Percentiles rank a stretch among this genome's conserved stretches.
phyloP scores from a whole-genome alignment of 2,797 vertebrate genomes.

The Sciurus carolinensis region DNA sequence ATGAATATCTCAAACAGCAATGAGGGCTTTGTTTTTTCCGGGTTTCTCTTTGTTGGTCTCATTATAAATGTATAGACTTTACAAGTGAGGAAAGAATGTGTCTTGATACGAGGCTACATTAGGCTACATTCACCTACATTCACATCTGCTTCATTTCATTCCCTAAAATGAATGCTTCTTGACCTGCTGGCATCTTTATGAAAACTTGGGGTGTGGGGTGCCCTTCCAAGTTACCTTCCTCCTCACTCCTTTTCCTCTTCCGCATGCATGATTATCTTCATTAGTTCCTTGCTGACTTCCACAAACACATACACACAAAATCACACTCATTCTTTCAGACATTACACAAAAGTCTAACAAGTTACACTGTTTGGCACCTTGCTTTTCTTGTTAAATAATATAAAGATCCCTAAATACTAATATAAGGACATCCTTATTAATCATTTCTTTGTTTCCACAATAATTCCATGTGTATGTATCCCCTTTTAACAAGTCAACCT shows the following conservation, averaged over 20 bases:
- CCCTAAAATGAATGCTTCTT: neutral
- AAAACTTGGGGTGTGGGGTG: neutral
- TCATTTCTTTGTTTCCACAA: neutral
- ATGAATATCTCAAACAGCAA: neutral
- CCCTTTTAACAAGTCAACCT: neutral
- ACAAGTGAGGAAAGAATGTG: neutral
- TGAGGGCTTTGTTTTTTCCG: neutral
- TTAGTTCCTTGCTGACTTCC: neutral
- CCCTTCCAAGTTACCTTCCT: neutral
- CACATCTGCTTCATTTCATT: neutral
- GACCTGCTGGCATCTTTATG: neutral
- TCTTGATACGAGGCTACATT: neutral
- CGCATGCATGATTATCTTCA: neutral
- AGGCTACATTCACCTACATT: no score
- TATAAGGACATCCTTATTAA: neutral
- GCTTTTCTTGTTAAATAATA: neutral
- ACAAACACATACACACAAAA: neutral
- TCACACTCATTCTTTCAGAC: neutral
- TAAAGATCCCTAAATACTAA: neutral
- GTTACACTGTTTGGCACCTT: neutral
- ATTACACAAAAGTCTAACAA: neutral
- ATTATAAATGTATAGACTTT: neutral
- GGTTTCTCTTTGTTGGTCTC: neutral
- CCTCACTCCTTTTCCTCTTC: neutral
- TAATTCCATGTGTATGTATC: neutral